Evolutionary conservation across 2,888 invertebrate species (phyloP).

Genomic region (Sarcophaga caerulescens): DNA sequence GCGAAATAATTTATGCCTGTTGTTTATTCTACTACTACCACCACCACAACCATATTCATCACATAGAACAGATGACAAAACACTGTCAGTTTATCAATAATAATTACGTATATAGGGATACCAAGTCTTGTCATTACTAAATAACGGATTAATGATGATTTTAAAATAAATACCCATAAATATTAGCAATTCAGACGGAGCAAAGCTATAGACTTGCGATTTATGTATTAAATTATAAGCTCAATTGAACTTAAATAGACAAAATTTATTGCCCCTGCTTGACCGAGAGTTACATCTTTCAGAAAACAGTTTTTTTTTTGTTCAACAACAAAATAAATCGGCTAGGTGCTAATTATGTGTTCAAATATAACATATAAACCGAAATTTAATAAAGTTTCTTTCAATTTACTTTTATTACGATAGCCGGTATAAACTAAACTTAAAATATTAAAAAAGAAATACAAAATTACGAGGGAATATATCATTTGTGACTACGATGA

Average conservation of each 20-base stretch:
- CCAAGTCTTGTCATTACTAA: background rate
- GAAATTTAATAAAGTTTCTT: background rate
- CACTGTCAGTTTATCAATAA: background rate
- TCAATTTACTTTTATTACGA: background rate
- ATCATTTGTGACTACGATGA: constrained; percentile 79
- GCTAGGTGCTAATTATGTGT: no score
- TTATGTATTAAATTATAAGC: no score
- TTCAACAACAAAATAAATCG: no score
- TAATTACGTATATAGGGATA: background rate
- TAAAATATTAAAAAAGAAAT: background rate
- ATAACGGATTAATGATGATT: background rate
- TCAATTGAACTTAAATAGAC: no score
- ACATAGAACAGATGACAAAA: background rate
- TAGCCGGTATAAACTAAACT: background rate
- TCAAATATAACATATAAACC: no score
- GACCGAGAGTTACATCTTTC: no score
- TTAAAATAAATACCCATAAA: no score
- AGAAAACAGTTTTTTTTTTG: no score
- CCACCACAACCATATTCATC: background rate
- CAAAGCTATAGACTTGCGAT: no score
- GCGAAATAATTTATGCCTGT: background rate
- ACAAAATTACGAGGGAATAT: constrained; percentile 25
- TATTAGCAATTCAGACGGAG: no score
- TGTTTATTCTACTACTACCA: background rate
- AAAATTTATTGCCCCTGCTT: no score